These are phyloP conservation scores for Lanistes nyassanus DNA, from an alignment of 1,140 invertebrate genomes.

Conservation along the genomic window DNA sequence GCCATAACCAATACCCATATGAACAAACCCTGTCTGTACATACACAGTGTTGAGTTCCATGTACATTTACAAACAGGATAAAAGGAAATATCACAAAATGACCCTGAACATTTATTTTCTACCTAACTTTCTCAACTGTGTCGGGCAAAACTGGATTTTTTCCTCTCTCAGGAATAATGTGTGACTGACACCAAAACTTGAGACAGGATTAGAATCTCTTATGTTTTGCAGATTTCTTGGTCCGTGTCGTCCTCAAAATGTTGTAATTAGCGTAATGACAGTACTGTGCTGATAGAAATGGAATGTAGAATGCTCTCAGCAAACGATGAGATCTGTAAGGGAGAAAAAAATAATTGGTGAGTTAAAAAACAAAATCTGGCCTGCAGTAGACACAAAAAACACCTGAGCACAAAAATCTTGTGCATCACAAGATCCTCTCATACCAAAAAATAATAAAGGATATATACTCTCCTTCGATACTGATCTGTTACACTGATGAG, in stretches of 20 bases:
- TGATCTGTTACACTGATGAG: not conserved
- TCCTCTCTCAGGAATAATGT: not conserved
- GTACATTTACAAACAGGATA: too few species aligned
- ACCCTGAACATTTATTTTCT: too few species aligned
- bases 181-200: too few species aligned
- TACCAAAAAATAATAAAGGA: too few species aligned
- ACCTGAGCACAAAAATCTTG: not conserved
- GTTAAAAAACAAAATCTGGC: not conserved
- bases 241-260: constrained; percentile 76
- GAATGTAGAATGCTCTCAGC: constrained; percentile 89
- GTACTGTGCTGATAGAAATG: constrained; percentile 79
- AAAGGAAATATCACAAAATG: too few species aligned
- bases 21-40: too few species aligned
- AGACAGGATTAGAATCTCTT: constrained; percentile 6
- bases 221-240: constrained; percentile 38
- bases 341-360: constrained; percentile 20
- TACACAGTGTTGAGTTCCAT: too few species aligned
- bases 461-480: too few species aligned
- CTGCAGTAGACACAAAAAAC: not conserved
- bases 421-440: not conserved
- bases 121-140: too few species aligned
- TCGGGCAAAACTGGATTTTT: too few species aligned
- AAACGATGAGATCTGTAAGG: constrained; percentile 77
- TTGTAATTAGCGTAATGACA: constrained; percentile 83
- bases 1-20: too few species aligned